phyloP scores from a whole-genome alignment of 2,888 invertebrate genomes.

The Diloba caeruleocephala region DNA sequence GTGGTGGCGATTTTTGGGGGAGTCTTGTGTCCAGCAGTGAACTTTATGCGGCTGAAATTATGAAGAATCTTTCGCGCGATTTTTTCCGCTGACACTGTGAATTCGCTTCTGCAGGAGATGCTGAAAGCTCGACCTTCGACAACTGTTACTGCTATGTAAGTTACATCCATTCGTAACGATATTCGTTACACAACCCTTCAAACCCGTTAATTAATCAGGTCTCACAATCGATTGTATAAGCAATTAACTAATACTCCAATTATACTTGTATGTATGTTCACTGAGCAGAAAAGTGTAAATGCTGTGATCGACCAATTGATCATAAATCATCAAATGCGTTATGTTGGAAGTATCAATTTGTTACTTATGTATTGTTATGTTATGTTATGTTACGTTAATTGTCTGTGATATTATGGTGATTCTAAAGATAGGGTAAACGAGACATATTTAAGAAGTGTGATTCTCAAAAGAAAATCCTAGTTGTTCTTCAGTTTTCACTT shows the following conservation, averaged over 20 bases:
- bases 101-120: no score
- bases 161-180: no score
- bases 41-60: no score
- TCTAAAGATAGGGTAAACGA: not conserved
- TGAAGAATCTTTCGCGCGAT: no score
- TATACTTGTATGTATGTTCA: constrained; percentile 39
- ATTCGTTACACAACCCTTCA: constrained; percentile 28
- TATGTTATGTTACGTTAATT: not conserved
- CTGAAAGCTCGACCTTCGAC: no score
- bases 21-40: no score
- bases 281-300: constrained; percentile 37
- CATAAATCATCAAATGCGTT: constrained; percentile 27
- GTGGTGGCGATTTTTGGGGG: no score
- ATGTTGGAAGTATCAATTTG: constrained; percentile 1
- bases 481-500: constrained; percentile 35
- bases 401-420: not conserved
- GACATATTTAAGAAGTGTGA: no score
- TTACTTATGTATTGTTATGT: constrained; percentile 6
- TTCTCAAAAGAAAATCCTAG: no score
- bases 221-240: constrained; percentile 44
- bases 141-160: no score
- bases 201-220: constrained; percentile 32
- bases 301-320: constrained; percentile 33
- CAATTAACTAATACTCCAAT: constrained; percentile 45
- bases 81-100: no score